These are phyloP conservation scores for Entomobrya proxima DNA, from an alignment of 2,888 invertebrate species.

Conservation along the genomic window DNA sequence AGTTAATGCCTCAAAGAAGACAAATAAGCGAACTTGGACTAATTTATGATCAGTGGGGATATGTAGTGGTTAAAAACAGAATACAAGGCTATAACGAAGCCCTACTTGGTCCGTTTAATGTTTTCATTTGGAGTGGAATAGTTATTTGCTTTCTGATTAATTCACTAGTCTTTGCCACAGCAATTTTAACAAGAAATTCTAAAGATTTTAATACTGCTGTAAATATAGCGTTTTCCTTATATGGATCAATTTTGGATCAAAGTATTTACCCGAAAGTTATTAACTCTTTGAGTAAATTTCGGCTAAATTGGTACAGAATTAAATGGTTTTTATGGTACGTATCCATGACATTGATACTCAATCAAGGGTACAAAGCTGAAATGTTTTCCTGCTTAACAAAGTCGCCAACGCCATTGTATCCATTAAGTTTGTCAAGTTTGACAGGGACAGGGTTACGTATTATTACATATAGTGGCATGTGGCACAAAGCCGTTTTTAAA, in stretches of 20 bases:
- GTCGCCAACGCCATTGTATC: background rate
- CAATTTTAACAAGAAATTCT: background rate
- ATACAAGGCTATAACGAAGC: constrained; percentile 1
- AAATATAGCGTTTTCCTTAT: background rate
- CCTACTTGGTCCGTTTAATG: constrained; percentile 17
- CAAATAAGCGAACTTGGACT: constrained; percentile 30
- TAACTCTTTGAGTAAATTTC: background rate
- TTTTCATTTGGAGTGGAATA: background rate
- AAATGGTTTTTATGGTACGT: constrained; percentile 22
- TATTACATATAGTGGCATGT: background rate
- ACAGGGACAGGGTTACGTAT: constrained; percentile 6
- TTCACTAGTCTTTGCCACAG: background rate
- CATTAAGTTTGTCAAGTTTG: background rate
- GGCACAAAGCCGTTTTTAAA: background rate
- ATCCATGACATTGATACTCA: background rate
- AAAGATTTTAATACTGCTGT: background rate
- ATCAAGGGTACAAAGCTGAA: constrained; percentile 18
- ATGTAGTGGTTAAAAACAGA: background rate
- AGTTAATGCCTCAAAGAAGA: background rate
- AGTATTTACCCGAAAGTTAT: background rate
- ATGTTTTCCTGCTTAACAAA: constrained; percentile 43
- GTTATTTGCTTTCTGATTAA: background rate
- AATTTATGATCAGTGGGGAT: constrained; percentile 36
- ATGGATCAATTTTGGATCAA: constrained; percentile 20
- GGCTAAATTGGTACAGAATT: background rate